These are phyloP conservation scores for Parazoanthus atlanticus DNA, from an alignment of 92 coral and sea anemone genomes.

Conservation along the genomic window DNA sequence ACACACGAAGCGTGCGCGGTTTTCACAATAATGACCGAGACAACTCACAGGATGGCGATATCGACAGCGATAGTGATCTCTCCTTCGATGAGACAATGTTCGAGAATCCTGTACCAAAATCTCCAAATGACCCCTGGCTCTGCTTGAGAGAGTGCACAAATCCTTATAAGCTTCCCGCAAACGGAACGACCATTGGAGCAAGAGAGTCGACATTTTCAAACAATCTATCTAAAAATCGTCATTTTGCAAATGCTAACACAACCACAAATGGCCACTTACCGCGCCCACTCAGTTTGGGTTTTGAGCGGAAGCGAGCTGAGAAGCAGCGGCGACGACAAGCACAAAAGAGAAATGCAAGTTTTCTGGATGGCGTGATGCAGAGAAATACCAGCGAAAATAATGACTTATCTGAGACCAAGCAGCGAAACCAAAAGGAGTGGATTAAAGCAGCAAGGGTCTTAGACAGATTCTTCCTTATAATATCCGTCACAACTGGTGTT, in stretches of 20 bases:
- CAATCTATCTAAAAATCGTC: slow-evolving; percentile 18
- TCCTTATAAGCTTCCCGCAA: slow-evolving; percentile 3
- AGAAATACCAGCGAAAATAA: not conserved
- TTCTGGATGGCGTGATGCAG: not conserved
- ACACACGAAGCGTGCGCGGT: not conserved
- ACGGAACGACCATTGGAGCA: slow-evolving; percentile 15
- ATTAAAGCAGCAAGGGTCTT: slow-evolving; percentile 30
- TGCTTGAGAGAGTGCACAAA: slow-evolving; percentile 17
- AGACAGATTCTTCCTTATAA: slow-evolving; percentile 54
- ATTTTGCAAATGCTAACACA: slow-evolving; percentile 2
- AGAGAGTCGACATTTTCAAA: slow-evolving; percentile 12
- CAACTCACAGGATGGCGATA: not conserved
- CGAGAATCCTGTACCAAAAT: slow-evolving; percentile 15
- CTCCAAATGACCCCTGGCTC: slow-evolving; percentile 26
- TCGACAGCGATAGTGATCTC: slow-evolving; percentile 32
- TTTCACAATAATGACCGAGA: not conserved
- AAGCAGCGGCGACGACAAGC: not conserved
- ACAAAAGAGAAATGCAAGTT: not conserved
- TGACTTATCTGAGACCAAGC: slow-evolving; percentile 18
- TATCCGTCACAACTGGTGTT: slow-evolving; percentile 29
- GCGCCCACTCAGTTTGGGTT: slow-evolving; percentile 13
- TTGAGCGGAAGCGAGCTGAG: slow-evolving; percentile 5
- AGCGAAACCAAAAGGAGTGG: slow-evolving; percentile 38
- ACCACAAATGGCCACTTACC: slow-evolving; percentile 6
- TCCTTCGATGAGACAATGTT: slow-evolving; percentile 43